Evolutionary conservation across 1,140 invertebrate genomes (phyloP), one percentile per base, ranked within the genome.

Genomic region (Coptotermes formosanus): DNA sequence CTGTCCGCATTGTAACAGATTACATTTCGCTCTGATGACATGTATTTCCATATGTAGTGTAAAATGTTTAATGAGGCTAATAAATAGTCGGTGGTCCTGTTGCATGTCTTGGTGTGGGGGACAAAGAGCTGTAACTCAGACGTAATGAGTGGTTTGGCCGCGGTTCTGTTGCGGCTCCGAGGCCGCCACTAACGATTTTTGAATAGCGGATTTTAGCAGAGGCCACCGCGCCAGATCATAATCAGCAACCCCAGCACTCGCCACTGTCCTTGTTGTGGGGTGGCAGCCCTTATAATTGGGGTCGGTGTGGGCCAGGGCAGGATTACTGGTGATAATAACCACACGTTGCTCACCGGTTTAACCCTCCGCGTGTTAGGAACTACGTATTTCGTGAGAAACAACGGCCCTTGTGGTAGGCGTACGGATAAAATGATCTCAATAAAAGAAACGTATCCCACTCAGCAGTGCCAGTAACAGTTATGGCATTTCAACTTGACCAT

Each of bases 241-340:
- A 75, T 7, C 64, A 12, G n/a, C 64, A 75, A 2, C 64, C 64
- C 25, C 14, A 12, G 64, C 64, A 75, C 64, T 75, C 64, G 16
- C 64, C 64, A 75, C 64, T 75, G 64, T 30, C n/a, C 64, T 75
- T 75, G 64, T 75, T 75, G 64, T 30, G 64, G 64, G 64, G 64
- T 75, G 64, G 64, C 64, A 75, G 64, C 25, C 64, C 64, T 30
- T 75, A 75, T 30, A 75, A 75, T 75, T 3, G 64, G 64, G 64
- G 64, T 30, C 64, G n/a, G n/a, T 75, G 25, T 75, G 64, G 64
- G 64, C 64, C 64, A 75, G 64, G 14, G 25, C 7, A 12, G 64
- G 64, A 75, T 30, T 75, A 75, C n/a, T 30, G 8, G n/a, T 30
- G n/a, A 75, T 75, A 75, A 75, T 14, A 25, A 75, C 64, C 64